Conservation (phyloP, 2,888 invertebrate species). For the Liodrosophila aerea region DNA sequence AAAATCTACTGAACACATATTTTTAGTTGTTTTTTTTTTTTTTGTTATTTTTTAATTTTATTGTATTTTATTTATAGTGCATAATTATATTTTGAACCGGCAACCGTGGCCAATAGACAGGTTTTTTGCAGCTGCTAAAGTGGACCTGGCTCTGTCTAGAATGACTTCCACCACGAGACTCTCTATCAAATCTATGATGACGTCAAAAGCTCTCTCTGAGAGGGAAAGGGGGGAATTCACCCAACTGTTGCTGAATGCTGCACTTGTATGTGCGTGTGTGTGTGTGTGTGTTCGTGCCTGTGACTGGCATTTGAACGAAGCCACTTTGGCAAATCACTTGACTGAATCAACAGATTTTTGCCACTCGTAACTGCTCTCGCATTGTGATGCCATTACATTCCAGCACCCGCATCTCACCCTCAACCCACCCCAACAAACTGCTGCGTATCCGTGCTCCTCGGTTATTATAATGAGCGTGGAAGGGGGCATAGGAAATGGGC, state of each 20-base stretch:
- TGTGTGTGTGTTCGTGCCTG: slow-evolving; percentile 30
- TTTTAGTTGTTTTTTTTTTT: no score
- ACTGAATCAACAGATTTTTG: slow-evolving; percentile 78
- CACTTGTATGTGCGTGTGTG: no score
- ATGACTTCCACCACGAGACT: slow-evolving; percentile 10
- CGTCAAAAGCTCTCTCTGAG: slow-evolving; percentile 34
- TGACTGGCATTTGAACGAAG: slow-evolving; percentile 77
- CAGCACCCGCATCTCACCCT: slow-evolving; percentile 28
- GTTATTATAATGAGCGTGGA: slow-evolving; percentile 16
- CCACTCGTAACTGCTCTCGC: slow-evolving; percentile 54
- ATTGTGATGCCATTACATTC: slow-evolving; percentile 44
- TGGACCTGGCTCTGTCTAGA: slow-evolving; percentile 21
- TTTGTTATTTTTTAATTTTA: no score
- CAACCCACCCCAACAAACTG: neutral
- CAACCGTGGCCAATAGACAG: no score
- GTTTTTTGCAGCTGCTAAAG: slow-evolving; percentile 28
- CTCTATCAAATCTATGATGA: slow-evolving; percentile 35
- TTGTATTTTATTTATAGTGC: no score
- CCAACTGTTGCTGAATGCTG: slow-evolving; percentile 78
- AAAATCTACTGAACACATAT: no score
- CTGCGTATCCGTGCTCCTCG: neutral
- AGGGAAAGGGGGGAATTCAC: slow-evolving; percentile 11
- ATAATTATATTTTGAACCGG: no score
- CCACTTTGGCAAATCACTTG: slow-evolving; percentile 79
- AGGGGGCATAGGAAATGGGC: neutral